Base-by-base conservation (phyloP, 2,113 vertebrate genomes). In the Neodontobutis hainanensis region DNA sequence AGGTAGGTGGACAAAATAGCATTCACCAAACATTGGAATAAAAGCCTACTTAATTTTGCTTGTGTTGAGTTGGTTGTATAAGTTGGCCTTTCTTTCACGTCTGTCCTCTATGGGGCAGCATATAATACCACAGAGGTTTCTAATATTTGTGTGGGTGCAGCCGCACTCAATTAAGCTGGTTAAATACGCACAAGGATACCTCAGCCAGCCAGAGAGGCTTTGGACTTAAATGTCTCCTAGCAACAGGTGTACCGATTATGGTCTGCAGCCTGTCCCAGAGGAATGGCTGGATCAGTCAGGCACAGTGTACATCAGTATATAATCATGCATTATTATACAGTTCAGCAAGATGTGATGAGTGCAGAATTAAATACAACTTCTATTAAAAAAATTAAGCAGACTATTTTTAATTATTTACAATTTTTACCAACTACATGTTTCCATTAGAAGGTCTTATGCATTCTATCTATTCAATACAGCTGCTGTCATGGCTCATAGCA, bases 221-320 rank as follows among this genome's bases (percentile, higher is more conserved):
- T 89, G 84, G 92, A 91, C 89, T 94, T 94, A 85, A 52, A 85
- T 82, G 89, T 94, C 86, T 94, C 94, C 90, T 94, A 94, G 93
- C 91, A 95, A 95, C 92, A 93, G 87, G 92, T 92, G 91, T 73
- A 86, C 85, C 65, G 88, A 91, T 91, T 93, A 90, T 85, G 84
- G 80, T 87, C 85, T 89, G 85, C 80, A 79, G 70, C 81, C 78
- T 84, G 82, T 73, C 88, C 76, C 85, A 68, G 56, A 77, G 80
- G 81, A 88, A 86, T 75, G 74, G 70, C 77, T 74, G 65, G 81
- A 88, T 78, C 71, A 75, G 76, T 56, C 47, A 62, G 55, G 68
- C 75, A 81, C 65, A 73, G 63, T 5, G 11, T 42, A 61, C 52
- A 35, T 51, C 11, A 1, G 44, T 8, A n/a, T 36, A 36, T 55